Base-by-base conservation (phyloP, 1,140 invertebrate species). In the Thalassaphorura encarpata region DNA sequence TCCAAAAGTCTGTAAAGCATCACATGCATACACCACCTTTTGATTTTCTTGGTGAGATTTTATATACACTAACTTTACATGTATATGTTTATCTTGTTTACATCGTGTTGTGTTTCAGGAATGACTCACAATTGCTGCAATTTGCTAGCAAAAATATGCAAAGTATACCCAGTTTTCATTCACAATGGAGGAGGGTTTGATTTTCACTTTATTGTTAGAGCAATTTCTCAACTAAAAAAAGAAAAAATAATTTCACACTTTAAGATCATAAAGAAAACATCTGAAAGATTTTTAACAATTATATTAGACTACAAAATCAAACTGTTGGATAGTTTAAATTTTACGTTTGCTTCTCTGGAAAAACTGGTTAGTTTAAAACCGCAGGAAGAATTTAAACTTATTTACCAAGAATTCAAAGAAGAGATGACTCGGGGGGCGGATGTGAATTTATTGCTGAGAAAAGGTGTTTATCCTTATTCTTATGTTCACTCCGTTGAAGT, bases 211-310 rank as follows among this genome's bases (percentile, higher is more conserved):
- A 49, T 56, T 8, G n/a, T 56, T 16, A 28, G 41, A 29, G 45
- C 46, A 2, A 2, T 23, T 3, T 23, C 45, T 13, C 16, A 52
- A 27, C 26, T 52, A 6, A 52, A 21, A 39, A 21, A 43, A 3
- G 16, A 49, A 45, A 33, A 48, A 4, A 18, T 50, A 5, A 24
- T 41, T 15, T 6, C 29, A 13, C 23, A 41, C n/a, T 13, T 50
- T 39, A 24, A 49, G 8, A 33, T 56, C 2, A 56, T 56, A 11
- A 23, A 27, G 27, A 26, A 49, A 11, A 40, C 46, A 6, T 41
- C 31, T 29, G 54, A 56, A 50, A 56, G 50, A 24, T 56, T 49
- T 33, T 3, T 56, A 2, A 18, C 31, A n/a, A 16, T 56, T n/a
- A 28, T 11, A 2, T 21, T 56, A 11, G 6, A n/a, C 8, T 2